A percentile compares a stretch with the other conserved stretches of the same genome.
phyloP scores from a whole-genome alignment of 1,140 invertebrate genomes.

The Ostrea denselamellosa region DNA sequence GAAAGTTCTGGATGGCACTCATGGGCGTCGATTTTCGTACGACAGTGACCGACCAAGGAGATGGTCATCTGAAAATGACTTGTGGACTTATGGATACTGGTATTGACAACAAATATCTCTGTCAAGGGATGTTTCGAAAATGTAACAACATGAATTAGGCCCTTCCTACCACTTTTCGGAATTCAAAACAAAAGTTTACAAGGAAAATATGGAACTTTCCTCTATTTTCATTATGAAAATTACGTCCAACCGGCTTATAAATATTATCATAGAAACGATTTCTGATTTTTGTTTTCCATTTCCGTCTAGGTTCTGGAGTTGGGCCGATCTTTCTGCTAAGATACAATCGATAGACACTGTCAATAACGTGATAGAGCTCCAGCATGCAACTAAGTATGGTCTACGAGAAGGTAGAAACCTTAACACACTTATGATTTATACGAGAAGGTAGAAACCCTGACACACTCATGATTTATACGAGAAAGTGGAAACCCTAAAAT shows the following conservation, averaged over 20 bases:
- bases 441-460: neutral
- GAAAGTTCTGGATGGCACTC: slow-evolving; percentile 36
- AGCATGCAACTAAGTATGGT: slow-evolving; percentile 51
- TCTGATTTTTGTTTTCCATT: neutral
- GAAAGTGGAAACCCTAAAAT: slow-evolving; percentile 52
- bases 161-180: no score
- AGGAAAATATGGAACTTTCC: neutral
- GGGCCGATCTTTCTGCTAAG: slow-evolving; percentile 62
- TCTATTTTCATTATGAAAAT: no score
- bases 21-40: slow-evolving; percentile 54
- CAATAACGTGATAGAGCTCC: slow-evolving; percentile 55
- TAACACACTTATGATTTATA: no score
- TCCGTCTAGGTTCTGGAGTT: slow-evolving; percentile 62
- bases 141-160: no score
- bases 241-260: no score
- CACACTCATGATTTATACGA: neutral
- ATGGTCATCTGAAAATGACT: slow-evolving; percentile 54
- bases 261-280: no score
- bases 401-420: slow-evolving; percentile 43
- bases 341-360: slow-evolving; percentile 48
- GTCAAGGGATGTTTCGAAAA: no score
- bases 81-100: slow-evolving; percentile 60
- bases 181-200: no score
- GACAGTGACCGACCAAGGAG: slow-evolving; percentile 39
- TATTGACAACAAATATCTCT: neutral